Conservation (phyloP, 1,140 invertebrate species). For the Branchinecta lindahli region DNA sequence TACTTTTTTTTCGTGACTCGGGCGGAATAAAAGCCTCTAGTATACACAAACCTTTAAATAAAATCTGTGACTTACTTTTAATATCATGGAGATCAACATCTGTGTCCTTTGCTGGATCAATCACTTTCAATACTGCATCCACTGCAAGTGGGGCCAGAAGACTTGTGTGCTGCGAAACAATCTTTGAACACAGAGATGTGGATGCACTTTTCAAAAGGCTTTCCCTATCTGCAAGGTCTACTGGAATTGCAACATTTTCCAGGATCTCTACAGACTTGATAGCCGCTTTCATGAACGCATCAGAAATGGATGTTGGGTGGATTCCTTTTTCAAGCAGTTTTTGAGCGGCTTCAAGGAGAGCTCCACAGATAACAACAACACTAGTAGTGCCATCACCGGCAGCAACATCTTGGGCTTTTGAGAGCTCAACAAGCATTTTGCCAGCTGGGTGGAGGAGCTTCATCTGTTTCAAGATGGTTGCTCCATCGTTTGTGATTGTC, state of each 20-base stretch:
- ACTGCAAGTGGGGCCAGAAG: slow-evolving; percentile 91
- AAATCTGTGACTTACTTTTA: background rate
- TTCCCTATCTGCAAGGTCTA: slow-evolving; percentile 74
- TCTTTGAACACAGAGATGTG: slow-evolving; percentile 95
- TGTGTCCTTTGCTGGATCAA: slow-evolving; percentile 43
- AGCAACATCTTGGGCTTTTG: slow-evolving; percentile 95
- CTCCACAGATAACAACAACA: slow-evolving; percentile 90
- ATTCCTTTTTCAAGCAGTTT: slow-evolving; percentile 86
- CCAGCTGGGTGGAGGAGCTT: slow-evolving; percentile 96
- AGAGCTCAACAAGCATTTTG: slow-evolving; percentile 98
- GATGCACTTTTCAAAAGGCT: slow-evolving; percentile 84
- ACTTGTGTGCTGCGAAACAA: slow-evolving; percentile 93
- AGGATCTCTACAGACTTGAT: slow-evolving; percentile 71
- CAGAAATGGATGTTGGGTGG: slow-evolving; percentile 93
- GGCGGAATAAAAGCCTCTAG: too few relatives aligned
- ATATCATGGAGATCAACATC: slow-evolving; percentile 47
- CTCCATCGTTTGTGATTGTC: slow-evolving; percentile 99
- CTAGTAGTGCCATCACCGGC: slow-evolving; percentile 98
- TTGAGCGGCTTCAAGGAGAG: slow-evolving; percentile 82
- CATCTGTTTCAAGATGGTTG: slow-evolving; percentile 98
- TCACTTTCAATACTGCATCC: slow-evolving; percentile 81
- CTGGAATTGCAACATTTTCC: slow-evolving; percentile 62
- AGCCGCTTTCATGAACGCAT: slow-evolving; percentile 85
- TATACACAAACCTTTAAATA: too few relatives aligned
- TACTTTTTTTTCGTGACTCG: too few relatives aligned